phyloP scores from a whole-genome alignment of 2,113 vertebrate species.

The Chrysochloris asiatica region DNA sequence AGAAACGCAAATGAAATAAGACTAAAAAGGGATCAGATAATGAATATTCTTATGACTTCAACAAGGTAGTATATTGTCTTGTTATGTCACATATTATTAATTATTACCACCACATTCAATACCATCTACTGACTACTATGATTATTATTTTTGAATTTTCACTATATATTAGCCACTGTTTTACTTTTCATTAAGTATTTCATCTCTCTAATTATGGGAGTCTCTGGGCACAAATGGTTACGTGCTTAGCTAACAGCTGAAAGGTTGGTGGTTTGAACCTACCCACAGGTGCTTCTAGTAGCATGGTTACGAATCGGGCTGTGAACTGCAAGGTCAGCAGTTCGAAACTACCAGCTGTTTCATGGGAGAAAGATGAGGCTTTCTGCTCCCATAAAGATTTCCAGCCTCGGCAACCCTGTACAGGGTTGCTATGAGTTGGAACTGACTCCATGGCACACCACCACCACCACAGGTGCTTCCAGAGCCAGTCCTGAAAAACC shows the following conservation, averaged over 20 bases:
- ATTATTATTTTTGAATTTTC: neutral
- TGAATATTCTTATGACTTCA: neutral
- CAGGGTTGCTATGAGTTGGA: too few relatives aligned
- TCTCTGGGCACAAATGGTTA: too few relatives aligned
- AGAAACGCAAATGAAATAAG: conserved; percentile 55
- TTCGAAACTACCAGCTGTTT: too few relatives aligned
- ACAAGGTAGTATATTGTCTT: neutral
- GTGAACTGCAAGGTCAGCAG: too few relatives aligned
- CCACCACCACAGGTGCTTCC: too few relatives aligned
- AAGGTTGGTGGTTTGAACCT: neutral
- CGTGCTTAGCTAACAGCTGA: neutral
- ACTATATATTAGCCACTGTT: neutral
- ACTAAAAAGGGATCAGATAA: conserved; percentile 36
- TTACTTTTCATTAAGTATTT: neutral
- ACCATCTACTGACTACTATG: too few relatives aligned
- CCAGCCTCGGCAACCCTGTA: too few relatives aligned
- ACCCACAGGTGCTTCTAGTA: too few relatives aligned
- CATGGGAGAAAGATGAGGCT: too few relatives aligned
- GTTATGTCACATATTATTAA: neutral
- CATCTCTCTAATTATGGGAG: neutral
- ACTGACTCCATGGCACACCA: too few relatives aligned
- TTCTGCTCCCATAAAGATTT: too few relatives aligned
- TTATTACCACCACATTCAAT: neutral
- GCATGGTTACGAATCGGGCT: too few relatives aligned
- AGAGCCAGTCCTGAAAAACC: neutral